Evolutionary conservation across 2,888 invertebrate genomes (phyloP), one percentile per base, ranked within the genome.

Genomic region (Tillus elongatus): DNA sequence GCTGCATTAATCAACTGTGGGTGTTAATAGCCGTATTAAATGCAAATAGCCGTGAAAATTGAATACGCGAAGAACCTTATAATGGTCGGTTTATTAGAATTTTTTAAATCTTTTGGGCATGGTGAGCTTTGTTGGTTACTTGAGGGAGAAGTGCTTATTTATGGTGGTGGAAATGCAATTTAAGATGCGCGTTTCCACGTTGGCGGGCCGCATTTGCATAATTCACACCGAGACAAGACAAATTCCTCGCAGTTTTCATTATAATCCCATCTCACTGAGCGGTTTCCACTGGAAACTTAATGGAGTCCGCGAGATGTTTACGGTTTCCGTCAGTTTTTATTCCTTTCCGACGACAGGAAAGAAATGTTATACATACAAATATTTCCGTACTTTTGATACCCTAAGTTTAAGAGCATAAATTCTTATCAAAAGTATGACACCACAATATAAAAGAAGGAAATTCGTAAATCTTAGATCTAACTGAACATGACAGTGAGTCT

Each of bases 181-280:
- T 58, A 54, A 58, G 54, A 51, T 50, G 54, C 58, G 57, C 54
- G 55, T 55, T 58, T 59, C 57, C 58, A 56, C 59, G 57, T 57
- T 56, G 55, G 58, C 56, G 57, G 54, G 50, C 50, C 52, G 53
- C 53, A 60, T 60, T 60, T 60, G 58, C 60, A 60, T 60, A 60
- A 60, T 60, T 60, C 57, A 58, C 59, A 54, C 54, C 54, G 57
- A 59, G 58, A 58, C 60, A 60, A 60, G 60, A 60, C 60, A 59
- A 60, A 60, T 59, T 60, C 57, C 57, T 56, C 51, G 53, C 58
- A 58, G 60, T 60, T 59, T 57, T 58, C 60, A 60, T 60, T 58
- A 60, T 60, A 58, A 58, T 59, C 56, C 55, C 53, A 52, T 55
- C 51, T 48, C 51, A 35, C 44, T 39, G 44, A 45, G 50, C 52